Evolutionary conservation across 2,888 invertebrate genomes (phyloP).

Genomic region (Monoplex corrugatus): DNA sequence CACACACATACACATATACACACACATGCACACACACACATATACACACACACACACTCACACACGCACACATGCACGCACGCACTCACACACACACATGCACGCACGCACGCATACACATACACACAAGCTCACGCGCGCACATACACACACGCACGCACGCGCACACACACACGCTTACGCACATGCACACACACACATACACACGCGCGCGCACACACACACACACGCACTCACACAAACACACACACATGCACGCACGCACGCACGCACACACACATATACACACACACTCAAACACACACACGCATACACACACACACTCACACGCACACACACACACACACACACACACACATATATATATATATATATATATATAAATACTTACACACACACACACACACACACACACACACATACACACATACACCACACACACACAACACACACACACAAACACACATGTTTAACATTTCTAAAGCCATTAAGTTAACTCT

Average conservation of each 20-base stretch:
- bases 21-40: background rate
- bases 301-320: background rate
- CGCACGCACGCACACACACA: too few relatives aligned
- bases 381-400: background rate
- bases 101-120: constrained; percentile 7
- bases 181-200: too few relatives aligned
- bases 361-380: background rate
- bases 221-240: too few relatives aligned
- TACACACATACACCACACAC: too few relatives aligned
- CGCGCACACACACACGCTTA: too few relatives aligned
- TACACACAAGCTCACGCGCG: background rate
- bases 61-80: constrained; percentile 7
- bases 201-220: too few relatives aligned
- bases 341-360: constrained; percentile 28
- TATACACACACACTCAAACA: too few relatives aligned
- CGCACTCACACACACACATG: background rate
- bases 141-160: background rate
- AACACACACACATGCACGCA: too few relatives aligned
- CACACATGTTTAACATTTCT: too few relatives aligned
- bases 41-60: background rate
- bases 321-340: background rate
- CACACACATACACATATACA: too few relatives aligned
- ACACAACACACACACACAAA: too few relatives aligned
- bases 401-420: background rate
- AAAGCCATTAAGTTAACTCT: too few relatives aligned